A percentile compares a stretch with the other conserved stretches of the same genome.
Evolutionary conservation across 2,113 vertebrate species (phyloP).

Genomic region (Pimephales promelas): DNA sequence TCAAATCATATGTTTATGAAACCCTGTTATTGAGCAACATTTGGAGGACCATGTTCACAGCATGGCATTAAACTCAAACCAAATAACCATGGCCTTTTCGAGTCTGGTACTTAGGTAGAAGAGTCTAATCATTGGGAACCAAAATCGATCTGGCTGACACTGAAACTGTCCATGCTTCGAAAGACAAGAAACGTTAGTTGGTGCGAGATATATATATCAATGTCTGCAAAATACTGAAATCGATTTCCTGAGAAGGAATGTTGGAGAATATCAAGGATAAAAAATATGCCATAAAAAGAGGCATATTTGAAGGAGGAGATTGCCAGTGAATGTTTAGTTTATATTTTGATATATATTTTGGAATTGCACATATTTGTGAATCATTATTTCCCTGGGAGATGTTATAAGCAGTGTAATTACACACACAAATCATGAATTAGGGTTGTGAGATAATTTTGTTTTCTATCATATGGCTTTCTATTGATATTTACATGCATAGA

Average conservation of each 20-base stretch:
- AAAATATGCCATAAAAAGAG: not conserved
- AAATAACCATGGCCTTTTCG: not conserved
- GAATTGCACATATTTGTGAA: not conserved
- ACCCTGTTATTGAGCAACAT: no score
- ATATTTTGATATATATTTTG: not conserved
- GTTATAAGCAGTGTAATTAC: not conserved
- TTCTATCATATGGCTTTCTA: not conserved
- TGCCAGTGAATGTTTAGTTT: not conserved
- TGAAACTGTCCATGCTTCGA: constrained; percentile 35
- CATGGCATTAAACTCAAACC: not conserved
- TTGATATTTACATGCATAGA: constrained; percentile 33
- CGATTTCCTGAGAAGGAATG: no score
- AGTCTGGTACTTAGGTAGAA: not conserved
- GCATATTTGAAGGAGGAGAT: not conserved
- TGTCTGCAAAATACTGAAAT: constrained; percentile 3
- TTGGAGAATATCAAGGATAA: no score
- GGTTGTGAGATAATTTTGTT: constrained; percentile 3
- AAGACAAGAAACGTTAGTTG: constrained; percentile 43
- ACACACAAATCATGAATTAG: constrained; percentile 12
- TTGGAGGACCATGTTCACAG: no score
- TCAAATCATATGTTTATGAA: no score
- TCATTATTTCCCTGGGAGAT: not conserved
- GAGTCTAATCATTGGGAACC: not conserved
- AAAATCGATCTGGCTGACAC: constrained; percentile 44
- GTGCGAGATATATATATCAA: no score